Evolutionary conservation across 2,113 vertebrate genomes (phyloP).

Genomic region (Sialia sialis): DNA sequence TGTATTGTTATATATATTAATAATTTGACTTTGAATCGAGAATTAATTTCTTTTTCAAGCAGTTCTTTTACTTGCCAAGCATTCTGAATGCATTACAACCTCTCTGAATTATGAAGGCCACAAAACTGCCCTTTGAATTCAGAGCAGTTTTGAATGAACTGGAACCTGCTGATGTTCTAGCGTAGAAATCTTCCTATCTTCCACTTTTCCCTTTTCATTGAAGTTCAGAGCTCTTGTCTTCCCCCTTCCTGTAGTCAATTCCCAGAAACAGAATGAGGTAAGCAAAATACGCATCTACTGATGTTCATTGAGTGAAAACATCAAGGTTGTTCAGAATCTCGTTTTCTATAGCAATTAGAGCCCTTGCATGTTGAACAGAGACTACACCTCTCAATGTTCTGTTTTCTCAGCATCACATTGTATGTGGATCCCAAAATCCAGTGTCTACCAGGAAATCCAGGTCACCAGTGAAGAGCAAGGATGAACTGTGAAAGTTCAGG

Average conservation of each 20-base stretch:
- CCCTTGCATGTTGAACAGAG: neutral
- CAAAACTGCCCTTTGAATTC: neutral
- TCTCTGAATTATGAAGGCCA: neutral
- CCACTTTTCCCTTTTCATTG: neutral
- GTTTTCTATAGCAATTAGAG: neutral
- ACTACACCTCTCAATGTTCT: neutral
- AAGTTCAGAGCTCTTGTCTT: neutral
- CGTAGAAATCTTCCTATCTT: neutral
- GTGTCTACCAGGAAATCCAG: neutral
- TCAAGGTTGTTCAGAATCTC: neutral
- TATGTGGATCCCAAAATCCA: neutral
- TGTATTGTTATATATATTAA: neutral
- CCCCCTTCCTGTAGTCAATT: neutral
- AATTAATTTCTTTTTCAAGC: neutral
- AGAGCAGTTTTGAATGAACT: neutral
- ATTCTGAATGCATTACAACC: neutral
- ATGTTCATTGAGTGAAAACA: neutral
- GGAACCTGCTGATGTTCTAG: neutral
- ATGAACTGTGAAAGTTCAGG: neutral
- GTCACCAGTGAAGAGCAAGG: neutral
- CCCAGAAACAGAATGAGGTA: neutral
- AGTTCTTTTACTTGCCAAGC: neutral
- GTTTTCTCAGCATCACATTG: rapidly evolving
- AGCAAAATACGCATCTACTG: neutral
- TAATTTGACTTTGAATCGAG: neutral